These are phyloP conservation scores for Heteromurus nitidus DNA, from an alignment of 2,888 invertebrate genomes.

Conservation along the genomic window DNA sequence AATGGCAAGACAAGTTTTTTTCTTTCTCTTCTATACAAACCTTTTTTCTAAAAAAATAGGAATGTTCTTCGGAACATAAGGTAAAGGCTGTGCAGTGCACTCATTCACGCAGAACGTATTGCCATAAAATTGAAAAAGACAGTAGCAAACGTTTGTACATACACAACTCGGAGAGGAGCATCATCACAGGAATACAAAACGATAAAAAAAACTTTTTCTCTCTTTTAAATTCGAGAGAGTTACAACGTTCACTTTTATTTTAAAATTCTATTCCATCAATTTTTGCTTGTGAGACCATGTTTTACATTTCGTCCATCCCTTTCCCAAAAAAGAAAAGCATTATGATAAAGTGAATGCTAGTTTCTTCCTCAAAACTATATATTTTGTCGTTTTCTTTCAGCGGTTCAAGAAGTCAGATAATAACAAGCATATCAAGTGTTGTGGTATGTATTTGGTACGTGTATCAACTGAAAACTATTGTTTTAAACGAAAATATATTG, in stretches of 20 bases:
- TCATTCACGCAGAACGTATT: conserved; percentile 6
- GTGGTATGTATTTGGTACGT: background rate
- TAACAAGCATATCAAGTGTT: background rate
- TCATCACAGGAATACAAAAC: conserved; percentile 34
- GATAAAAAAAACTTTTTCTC: too few species aligned
- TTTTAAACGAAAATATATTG: conserved; percentile 18
- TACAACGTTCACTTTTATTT: conserved; percentile 21
- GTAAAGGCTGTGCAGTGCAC: background rate
- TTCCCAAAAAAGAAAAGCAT: background rate
- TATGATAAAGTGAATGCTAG: background rate
- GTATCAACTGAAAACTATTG: background rate
- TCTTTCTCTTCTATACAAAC: background rate
- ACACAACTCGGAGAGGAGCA: conserved; percentile 6
- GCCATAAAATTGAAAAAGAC: background rate
- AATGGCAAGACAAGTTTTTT: conserved; percentile 7
- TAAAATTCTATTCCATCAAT: conserved; percentile 33
- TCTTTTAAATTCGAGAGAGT: too few species aligned
- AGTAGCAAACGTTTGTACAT: background rate
- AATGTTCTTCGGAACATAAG: background rate
- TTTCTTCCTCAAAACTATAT: too few species aligned
- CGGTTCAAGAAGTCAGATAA: too few species aligned
- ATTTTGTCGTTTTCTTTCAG: too few species aligned
- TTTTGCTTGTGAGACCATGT: conserved; percentile 17
- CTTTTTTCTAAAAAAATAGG: background rate
- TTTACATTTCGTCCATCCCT: background rate